phyloP scores from a whole-genome alignment of 2,888 invertebrate species.

The Chymomyza caudatula region DNA sequence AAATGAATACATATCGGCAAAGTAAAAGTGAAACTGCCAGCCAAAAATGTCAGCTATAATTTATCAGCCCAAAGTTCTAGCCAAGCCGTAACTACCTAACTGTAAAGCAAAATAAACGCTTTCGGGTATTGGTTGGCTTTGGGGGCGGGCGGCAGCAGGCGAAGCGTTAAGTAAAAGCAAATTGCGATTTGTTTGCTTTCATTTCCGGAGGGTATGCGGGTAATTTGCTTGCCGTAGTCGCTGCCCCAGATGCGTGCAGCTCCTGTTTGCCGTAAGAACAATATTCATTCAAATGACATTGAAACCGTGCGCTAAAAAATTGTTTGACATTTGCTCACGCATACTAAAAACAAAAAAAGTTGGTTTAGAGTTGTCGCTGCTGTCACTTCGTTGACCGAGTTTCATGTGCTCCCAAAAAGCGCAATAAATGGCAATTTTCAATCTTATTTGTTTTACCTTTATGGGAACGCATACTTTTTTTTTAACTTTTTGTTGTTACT shows the following conservation, averaged over 20 bases:
- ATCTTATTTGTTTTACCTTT: background rate
- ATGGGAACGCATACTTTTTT: conserved; percentile 17
- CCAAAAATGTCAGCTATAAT: conserved; percentile 45
- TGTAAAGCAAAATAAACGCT: too few species aligned
- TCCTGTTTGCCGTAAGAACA: conserved; percentile 30
- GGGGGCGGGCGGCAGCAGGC: background rate
- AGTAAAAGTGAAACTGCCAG: conserved; percentile 31
- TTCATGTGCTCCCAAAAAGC: conserved; percentile 15
- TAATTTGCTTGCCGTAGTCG: conserved; percentile 14
- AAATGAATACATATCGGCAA: background rate
- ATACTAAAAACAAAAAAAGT: background rate
- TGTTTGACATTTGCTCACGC: conserved; percentile 1
- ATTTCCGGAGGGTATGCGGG: conserved; percentile 37
- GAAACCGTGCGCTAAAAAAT: conserved; percentile 38
- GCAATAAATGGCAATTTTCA: conserved; percentile 22
- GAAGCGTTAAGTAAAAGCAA: conserved; percentile 46
- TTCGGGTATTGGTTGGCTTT: background rate
- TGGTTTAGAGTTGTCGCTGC: background rate
- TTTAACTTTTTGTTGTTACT: background rate
- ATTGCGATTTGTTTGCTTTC: conserved; percentile 29
- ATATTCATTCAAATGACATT: conserved; percentile 61
- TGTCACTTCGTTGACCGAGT: conserved; percentile 25
- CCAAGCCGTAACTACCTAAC: background rate
- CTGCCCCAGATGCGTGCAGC: background rate
- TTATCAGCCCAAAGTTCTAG: conserved; percentile 31